Percentiles rank a stretch among this genome's conserved stretches.
Evolutionary conservation across 2,113 vertebrate genomes (phyloP).

Genomic region (Chamaea fasciata): DNA sequence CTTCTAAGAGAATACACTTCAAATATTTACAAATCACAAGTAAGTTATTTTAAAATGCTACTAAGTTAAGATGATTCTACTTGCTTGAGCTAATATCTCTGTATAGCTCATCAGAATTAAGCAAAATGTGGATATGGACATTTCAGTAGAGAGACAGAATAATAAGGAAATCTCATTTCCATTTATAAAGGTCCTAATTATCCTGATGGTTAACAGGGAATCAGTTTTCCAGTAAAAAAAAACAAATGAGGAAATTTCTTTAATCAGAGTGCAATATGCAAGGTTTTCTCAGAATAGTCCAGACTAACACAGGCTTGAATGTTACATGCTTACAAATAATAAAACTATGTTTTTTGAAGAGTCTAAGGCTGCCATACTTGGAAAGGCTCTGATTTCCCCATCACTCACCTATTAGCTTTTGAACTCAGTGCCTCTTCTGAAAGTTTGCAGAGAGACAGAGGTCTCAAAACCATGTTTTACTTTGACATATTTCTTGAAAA

Average conservation of each 20-base stretch:
- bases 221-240: slow-evolving; percentile 29
- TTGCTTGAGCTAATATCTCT: not conserved
- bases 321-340: not conserved
- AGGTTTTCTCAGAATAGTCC: not conserved
- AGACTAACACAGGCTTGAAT: not conserved
- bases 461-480: not conserved
- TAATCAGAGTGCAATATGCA: not conserved
- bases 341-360: not conserved
- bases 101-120: not conserved
- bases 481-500: not conserved
- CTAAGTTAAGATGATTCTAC: not conserved
- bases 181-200: not conserved
- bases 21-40: not conserved
- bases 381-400: not conserved
- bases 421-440: not conserved
- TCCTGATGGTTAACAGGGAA: not conserved
- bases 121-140: not conserved
- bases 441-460: not conserved
- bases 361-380: not conserved
- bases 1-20: not conserved
- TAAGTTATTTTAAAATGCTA: not conserved
- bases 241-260: not conserved
- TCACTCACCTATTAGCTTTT: not conserved
- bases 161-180: not conserved
- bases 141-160: not conserved